Percentiles rank a stretch among this genome's conserved stretches.
phyloP scores from a whole-genome alignment of 2,113 vertebrate genomes.

The Sminthopsis crassicaudata region DNA sequence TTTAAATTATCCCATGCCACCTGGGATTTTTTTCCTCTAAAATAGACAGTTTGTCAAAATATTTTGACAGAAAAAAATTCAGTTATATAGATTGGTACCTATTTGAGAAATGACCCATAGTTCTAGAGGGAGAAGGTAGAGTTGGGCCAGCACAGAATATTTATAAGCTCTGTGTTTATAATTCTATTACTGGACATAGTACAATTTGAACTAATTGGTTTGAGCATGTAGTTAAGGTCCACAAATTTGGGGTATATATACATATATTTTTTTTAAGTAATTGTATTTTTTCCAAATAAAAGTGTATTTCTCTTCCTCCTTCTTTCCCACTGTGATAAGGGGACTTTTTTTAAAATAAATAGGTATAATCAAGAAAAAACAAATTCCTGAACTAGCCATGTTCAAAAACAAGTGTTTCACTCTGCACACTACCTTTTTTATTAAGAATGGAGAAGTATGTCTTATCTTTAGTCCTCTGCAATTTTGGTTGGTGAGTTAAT shows the following conservation, averaged over 20 bases:
- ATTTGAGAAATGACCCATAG: background rate
- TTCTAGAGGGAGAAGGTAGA: background rate
- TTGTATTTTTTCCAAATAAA: background rate
- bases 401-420: background rate
- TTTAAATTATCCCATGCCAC: background rate
- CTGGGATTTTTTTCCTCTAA: background rate
- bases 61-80: background rate
- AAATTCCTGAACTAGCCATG: background rate
- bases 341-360: background rate
- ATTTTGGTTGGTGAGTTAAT: background rate
- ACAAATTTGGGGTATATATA: background rate
- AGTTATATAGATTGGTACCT: background rate
- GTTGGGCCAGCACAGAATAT: background rate
- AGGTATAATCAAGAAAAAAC: background rate
- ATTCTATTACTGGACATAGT: background rate
- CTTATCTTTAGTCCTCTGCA: background rate
- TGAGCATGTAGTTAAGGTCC: background rate
- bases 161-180: background rate
- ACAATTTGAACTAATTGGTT: background rate
- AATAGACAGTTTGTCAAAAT: slow-evolving; percentile 19
- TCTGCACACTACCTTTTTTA: background rate
- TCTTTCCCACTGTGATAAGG: background rate
- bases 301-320: background rate
- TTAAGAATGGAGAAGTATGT: background rate
- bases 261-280: background rate